Percentiles rank a stretch among this genome's conserved stretches.
Evolutionary conservation across 1,140 invertebrate species (phyloP).

Genomic region (Cydia amplana): DNA sequence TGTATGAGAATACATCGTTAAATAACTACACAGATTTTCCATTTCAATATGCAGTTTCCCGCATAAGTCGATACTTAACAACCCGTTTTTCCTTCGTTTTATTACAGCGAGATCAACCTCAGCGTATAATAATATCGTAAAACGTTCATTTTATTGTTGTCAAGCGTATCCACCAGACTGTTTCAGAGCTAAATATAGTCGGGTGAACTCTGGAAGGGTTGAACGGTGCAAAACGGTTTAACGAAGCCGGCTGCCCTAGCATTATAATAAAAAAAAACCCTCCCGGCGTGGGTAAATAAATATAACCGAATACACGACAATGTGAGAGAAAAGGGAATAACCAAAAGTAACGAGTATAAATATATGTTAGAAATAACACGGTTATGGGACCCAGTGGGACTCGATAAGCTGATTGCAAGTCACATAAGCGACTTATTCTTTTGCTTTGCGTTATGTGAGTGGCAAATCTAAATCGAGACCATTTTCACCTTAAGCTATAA

Average conservation of each 20-base stretch:
- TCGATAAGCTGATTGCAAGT: not conserved
- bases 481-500: too few relatives aligned
- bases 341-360: not conserved
- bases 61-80: too few relatives aligned
- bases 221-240: slow-evolving; percentile 8
- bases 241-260: not conserved
- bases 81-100: not conserved
- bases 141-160: slow-evolving; percentile 7
- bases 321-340: not conserved
- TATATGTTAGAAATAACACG: not conserved
- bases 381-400: not conserved
- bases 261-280: not conserved
- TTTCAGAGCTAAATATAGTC: not conserved
- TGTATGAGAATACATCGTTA: too few relatives aligned
- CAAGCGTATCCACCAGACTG: not conserved
- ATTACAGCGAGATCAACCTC: not conserved
- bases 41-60: too few relatives aligned
- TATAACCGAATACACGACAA: not conserved
- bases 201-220: slow-evolving; percentile 1
- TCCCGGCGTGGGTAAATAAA: too few relatives aligned
- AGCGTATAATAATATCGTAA: not conserved
- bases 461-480: not conserved
- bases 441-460: not conserved
- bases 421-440: not conserved
- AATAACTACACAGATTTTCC: too few relatives aligned